phyloP scores from a whole-genome alignment of 2,113 vertebrate species.

The Istiophorus platypterus region DNA sequence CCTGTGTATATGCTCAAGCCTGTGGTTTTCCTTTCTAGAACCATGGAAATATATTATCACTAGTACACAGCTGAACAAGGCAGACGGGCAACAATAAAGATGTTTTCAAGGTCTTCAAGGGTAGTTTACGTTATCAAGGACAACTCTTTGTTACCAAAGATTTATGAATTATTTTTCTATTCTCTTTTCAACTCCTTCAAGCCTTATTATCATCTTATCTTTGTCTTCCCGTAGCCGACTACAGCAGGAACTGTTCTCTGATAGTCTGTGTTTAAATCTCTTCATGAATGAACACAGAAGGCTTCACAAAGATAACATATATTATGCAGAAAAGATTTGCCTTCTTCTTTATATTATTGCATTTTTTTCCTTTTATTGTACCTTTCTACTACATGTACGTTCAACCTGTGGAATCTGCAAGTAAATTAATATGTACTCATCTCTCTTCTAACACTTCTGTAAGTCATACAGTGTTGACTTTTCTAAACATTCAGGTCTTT shows the following conservation, averaged over 20 bases:
- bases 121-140: conserved; percentile 42
- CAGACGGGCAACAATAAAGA: conserved; percentile 30
- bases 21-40: conserved; percentile 68
- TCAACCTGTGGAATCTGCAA: conserved; percentile 9
- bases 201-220: conserved; percentile 31
- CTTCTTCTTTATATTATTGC: not conserved
- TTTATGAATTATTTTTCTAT: conserved; percentile 33
- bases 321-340: conserved; percentile 8
- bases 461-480: not conserved
- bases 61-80: conserved; percentile 24
- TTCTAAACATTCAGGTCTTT: not conserved
- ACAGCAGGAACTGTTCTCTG: conserved; percentile 33
- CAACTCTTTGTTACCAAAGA: conserved; percentile 26
- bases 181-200: conserved; percentile 37
- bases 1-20: conserved; percentile 63
- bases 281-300: conserved; percentile 36
- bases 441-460: not conserved
- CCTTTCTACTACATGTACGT: conserved; percentile 11
- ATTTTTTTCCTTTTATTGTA: not conserved
- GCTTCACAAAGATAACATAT: conserved; percentile 22
- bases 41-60: conserved; percentile 70
- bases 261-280: conserved; percentile 16
- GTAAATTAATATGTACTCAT: not conserved
- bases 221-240: conserved; percentile 19
- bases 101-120: conserved; percentile 61